Base-by-base conservation (phyloP, 2,797 vertebrate species). In the Danio choprae region DNA sequence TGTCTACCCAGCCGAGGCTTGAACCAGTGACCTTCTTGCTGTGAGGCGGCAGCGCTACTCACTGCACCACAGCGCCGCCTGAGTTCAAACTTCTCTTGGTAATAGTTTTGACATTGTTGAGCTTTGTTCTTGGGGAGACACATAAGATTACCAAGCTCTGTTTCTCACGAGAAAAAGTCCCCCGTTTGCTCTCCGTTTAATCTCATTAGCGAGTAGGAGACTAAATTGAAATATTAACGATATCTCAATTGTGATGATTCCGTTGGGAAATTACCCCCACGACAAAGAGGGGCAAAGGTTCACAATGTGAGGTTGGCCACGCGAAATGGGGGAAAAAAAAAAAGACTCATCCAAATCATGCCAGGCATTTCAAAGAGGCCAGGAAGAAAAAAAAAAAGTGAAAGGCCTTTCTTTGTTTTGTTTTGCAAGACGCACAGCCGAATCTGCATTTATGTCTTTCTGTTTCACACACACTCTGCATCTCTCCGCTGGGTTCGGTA, bases 371-470 rank as follows among this genome's bases (percentile, higher is more conserved):
- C 36, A 70, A 76, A 83, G 82, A 74, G 60, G 76, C 72, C n/a
- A 40, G 50, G 68, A 74, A 64, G 13, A 29, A 29, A 29, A 29
- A 64, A 4, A 40, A 63, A 59, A 82, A 65, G 55, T 43, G 56
- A 62, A 71, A 69, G 59, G 51, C 58, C 51, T 75, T 83, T 83
- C 58, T 84, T 84, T 81, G 62, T 89, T 81, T 89, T 89, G 86
- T 81, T 29, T 86, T 77, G 86, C 83, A 85, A 86, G 78, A 88
- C 83, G 83, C 69, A 46, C 76, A 77, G 73, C 44, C 69, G 80
- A 80, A 72, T 83, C 74, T 77, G 68, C 68, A 60, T 77, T 81
- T 65, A 82, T 83, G 69, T 79, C 74, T 80, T 74, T 85, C 20
- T 44, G 75, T 67, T 72, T 56, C 73, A 80, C 46, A 81, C 74